Evolutionary conservation across 2,888 invertebrate genomes (phyloP), one percentile per base, ranked within the genome.

Genomic region (Diaphora mendica): DNA sequence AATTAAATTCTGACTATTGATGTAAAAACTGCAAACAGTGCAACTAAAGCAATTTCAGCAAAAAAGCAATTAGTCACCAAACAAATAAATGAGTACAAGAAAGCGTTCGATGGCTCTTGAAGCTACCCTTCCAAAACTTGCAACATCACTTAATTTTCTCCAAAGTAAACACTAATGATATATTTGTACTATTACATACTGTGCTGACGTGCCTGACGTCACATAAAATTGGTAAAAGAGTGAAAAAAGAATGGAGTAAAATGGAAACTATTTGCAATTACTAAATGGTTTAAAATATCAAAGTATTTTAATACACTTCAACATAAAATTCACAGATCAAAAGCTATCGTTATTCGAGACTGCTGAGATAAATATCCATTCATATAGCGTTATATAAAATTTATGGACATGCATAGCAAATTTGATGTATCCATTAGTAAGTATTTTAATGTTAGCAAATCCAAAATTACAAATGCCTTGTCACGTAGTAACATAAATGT

Each of bases 401-500:
- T 44, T 20, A 48, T 71, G 71, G 35, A 51, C 70, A 64, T 26
- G 71, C 55, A 74, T 39, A n/a, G 64, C 51, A 26, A 71, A 64
- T 68, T 73, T 75, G 68, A 80, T 74, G 74, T 65, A 70, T 72
- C 72, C 59, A 74, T 74, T 82, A 79, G 35, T 75, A 39, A 11
- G 39, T 39, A 74, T 73, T 75, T 68, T 71, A 76, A 77, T 72
- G 70, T 74, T 62, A 48, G 70, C 70, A 33, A 68, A 74, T 72
- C 17, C 55, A 74, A 68, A 76, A 48, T 68, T 71, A 76, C 26
- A 76, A 83, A 82, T 84, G 82, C 82, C 17, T 51, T 69, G 74
- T 74, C 82, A 82, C 78, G 80, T 77, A 82, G 55, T 26, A 74
- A 75, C 80, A 84, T 78, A 67, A 64, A 68, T n/a, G 35, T 23